These are phyloP conservation scores for Xiphydria camelus DNA, from an alignment of 2,888 invertebrate species.

Conservation along the genomic window DNA sequence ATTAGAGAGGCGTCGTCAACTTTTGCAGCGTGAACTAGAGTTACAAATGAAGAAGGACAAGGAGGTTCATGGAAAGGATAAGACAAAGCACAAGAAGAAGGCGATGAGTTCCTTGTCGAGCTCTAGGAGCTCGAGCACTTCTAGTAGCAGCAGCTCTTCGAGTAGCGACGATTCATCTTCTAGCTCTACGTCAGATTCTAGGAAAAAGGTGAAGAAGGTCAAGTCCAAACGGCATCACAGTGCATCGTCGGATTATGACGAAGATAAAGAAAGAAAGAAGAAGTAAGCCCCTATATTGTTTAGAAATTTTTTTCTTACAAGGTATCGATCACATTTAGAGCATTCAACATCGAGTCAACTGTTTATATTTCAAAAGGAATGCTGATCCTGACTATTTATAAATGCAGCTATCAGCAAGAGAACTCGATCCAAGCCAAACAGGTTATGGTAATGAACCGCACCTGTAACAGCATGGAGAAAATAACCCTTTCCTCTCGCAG, in stretches of 20 bases:
- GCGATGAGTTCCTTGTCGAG: constrained; percentile 72
- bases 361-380: too few species aligned
- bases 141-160: constrained; percentile 66
- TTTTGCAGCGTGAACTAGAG: constrained; percentile 77
- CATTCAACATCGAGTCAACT: neutral
- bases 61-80: constrained; percentile 70
- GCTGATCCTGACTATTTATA: too few species aligned
- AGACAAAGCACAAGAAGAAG: constrained; percentile 65
- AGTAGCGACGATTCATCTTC: constrained; percentile 65
- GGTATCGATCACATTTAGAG: neutral
- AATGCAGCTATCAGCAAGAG: too few species aligned
- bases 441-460: too few species aligned
- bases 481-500: too few species aligned
- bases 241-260: constrained; percentile 69
- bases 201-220: constrained; percentile 57
- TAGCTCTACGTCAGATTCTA: constrained; percentile 66
- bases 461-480: too few species aligned
- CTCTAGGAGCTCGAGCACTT: constrained; percentile 66
- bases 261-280: constrained; percentile 61
- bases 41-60: constrained; percentile 77
- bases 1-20: constrained; percentile 74
- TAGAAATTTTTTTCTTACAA: too few species aligned
- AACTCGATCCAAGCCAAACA: too few species aligned
- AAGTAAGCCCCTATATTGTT: constrained; percentile 32
- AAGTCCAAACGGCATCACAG: constrained; percentile 66